A percentile compares a stretch with the other conserved stretches of the same genome.
Conservation (phyloP, 2,888 invertebrate species). For the Eremobia ochroleuca region DNA sequence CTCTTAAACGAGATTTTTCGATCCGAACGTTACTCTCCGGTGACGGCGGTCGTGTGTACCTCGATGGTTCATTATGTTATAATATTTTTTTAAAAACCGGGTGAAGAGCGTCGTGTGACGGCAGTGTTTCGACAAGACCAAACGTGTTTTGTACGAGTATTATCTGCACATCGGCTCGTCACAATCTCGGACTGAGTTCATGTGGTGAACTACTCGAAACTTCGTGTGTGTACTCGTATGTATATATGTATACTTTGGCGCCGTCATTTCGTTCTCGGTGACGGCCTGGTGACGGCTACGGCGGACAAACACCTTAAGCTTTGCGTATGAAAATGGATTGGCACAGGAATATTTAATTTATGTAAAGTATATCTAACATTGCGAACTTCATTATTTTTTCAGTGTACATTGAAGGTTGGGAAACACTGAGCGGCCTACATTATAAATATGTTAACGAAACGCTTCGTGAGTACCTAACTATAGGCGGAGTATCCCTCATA, state of each 20-base stretch:
- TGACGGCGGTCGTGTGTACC: background rate
- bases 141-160: background rate
- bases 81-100: background rate
- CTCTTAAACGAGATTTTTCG: background rate
- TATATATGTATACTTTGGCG: background rate
- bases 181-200: background rate
- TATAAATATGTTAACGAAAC: background rate
- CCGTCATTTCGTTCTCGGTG: background rate
- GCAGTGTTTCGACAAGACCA: background rate
- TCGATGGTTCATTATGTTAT: background rate
- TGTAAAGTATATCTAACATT: background rate
- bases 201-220: background rate
- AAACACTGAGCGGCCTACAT: background rate
- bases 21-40: background rate
- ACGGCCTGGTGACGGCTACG: background rate
- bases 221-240: too few species aligned
- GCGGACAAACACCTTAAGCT: background rate
- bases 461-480: background rate
- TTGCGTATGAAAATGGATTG: constrained; percentile 9
- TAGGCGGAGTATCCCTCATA: background rate
- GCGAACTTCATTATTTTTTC: background rate
- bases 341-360: background rate
- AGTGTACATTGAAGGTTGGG: background rate
- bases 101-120: too few species aligned
- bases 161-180: background rate